Evolutionary conservation across 2,888 invertebrate genomes (phyloP).

Genomic region (Drosophila mimica): DNA sequence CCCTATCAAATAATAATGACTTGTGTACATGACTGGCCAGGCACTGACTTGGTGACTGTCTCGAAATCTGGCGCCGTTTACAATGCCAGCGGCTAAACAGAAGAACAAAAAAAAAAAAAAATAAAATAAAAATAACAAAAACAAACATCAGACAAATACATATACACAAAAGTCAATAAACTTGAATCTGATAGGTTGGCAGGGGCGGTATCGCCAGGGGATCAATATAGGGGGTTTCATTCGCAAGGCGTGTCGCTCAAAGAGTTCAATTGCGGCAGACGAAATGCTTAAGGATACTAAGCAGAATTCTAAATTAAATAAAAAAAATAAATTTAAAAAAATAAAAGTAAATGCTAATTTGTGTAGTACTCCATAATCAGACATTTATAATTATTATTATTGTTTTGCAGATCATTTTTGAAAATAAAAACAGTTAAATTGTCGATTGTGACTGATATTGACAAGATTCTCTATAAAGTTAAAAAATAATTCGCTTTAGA

Average conservation of each 20-base stretch:
- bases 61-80: slow-evolving; percentile 78
- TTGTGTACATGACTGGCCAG: slow-evolving; percentile 63
- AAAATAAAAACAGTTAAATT: neutral
- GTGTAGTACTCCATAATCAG: neutral
- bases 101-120: slow-evolving; percentile 14
- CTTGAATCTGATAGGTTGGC: slow-evolving; percentile 64
- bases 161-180: slow-evolving; percentile 75
- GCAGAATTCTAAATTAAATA: neutral
- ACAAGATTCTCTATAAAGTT: neutral
- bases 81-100: slow-evolving; percentile 74
- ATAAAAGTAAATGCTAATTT: too few relatives aligned
- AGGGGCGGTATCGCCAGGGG: slow-evolving; percentile 45
- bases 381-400: neutral
- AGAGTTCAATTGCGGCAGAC: neutral
- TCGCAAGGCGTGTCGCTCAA: neutral
- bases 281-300: slow-evolving; percentile 6
- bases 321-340: too few relatives aligned
- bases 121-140: too few relatives aligned
- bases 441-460: neutral
- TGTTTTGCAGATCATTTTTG: neutral
- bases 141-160: slow-evolving; percentile 74
- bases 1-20: slow-evolving; percentile 75
- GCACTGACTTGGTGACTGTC: slow-evolving; percentile 64
- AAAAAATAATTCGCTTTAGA: too few relatives aligned
- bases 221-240: slow-evolving; percentile 31